Base-by-base conservation (phyloP, 2,888 invertebrate genomes). In the Dermolepida albohirtum region DNA sequence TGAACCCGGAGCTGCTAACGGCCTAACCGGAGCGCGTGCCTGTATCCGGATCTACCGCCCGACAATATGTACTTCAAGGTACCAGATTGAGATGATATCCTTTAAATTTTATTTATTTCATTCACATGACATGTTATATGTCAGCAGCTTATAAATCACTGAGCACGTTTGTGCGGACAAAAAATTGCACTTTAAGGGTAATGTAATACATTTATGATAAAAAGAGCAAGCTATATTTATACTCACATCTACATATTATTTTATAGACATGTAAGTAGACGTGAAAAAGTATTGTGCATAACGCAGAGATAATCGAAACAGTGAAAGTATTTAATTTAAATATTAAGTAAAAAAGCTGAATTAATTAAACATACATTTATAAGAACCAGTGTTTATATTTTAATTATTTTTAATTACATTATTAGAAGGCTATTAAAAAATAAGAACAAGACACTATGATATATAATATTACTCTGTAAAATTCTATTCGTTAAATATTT, bases 1-100 rank as follows among this genome's bases (percentile, higher is more conserved):
- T 74, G 76, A 64, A 68, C 65, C 68, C 77, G 74, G 78, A 76
- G 79, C 77, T 78, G 79, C 79, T 79, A 79, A 77, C 80, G 74
- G 74, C 62, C 67, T 63, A 62, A 63, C 67, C 67, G 67, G 67
- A 67, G 67, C 67, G 67, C 67, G 67, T 67, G 67, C 67, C 54
- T 62, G 63, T 63, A 67, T 67, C 67, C 67, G 67, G 67, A 59
- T 54, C 62, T 52, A 39, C 50, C 63, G 49, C 67, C 52, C 67
- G 67, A 68, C 68, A 68, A 68, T 68, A 68, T 79, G 75, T 77
- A 76, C 73, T 74, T 76, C 71, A 76, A 77, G 79, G 77, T 77
- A 73, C 73, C 75, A 77, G 78, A 78, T 79, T 78, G 78, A 75
- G 74, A 73, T 75, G 77, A 78, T 77, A 75, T 76, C 75, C 76